A percentile compares a stretch with the other conserved stretches of the same genome.
These are phyloP conservation scores for Ephydatia muelleri DNA, from an alignment of 37 sponge, comb jelly and placozoan species.

Conservation along the genomic window DNA sequence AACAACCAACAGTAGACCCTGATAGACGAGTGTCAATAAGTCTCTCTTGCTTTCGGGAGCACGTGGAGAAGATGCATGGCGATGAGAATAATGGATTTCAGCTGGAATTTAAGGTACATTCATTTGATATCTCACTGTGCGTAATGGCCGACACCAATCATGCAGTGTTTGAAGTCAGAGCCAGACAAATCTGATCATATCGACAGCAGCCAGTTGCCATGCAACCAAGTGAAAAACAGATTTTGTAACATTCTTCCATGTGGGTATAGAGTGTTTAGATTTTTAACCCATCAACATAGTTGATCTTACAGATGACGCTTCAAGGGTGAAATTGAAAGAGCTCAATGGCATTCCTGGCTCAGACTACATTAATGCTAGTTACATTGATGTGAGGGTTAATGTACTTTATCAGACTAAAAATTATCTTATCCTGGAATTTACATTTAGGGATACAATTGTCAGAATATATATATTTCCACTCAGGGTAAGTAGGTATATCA, in stretches of 20 bases:
- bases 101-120: constrained; percentile 68
- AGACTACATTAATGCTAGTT: constrained; percentile 71
- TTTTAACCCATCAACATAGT: neutral
- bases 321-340: constrained; percentile 28
- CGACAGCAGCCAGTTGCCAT: neutral
- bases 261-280: neutral
- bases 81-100: constrained; percentile 63
- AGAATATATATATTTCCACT: constrained; percentile 61
- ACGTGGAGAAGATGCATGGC: constrained; percentile 45
- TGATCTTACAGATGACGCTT: constrained; percentile 39
- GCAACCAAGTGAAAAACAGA: constrained; percentile 61
- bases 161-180: neutral
- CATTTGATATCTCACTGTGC: neutral
- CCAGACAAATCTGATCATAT: neutral
- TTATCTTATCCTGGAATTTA: neutral
- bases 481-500: constrained; percentile 27
- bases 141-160: neutral
- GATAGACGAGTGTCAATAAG: neutral
- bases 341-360: constrained; percentile 1
- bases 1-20: neutral
- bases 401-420: neutral
- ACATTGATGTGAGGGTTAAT: constrained; percentile 40
- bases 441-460: constrained; percentile 44
- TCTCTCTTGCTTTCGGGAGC: constrained; percentile 29
- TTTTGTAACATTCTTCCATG: constrained; percentile 72